phyloP scores from a whole-genome alignment of 2,888 invertebrate genomes.

The Linnaemya vulpina region DNA sequence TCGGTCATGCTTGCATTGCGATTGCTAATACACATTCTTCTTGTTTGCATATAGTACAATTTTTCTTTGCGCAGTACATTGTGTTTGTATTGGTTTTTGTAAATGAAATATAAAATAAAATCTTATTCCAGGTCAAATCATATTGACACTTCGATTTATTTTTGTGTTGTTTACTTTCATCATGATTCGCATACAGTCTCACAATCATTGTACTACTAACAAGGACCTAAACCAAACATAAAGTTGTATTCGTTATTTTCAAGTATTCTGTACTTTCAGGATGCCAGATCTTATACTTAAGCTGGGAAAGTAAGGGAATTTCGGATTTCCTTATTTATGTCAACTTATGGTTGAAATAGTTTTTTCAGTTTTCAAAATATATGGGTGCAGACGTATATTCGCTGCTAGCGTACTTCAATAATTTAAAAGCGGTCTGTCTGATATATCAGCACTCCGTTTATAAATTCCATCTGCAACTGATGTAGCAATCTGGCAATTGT shows the following conservation, averaged over 20 bases:
- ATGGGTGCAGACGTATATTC: no score
- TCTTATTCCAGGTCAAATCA: constrained; percentile 72
- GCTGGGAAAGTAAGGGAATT: not conserved
- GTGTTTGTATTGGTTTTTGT: constrained; percentile 17
- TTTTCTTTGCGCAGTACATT: constrained; percentile 17
- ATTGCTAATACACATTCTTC: constrained; percentile 3
- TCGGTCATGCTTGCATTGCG: constrained; percentile 49
- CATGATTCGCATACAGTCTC: constrained; percentile 45
- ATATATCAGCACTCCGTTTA: no score
- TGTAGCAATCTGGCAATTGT: no score
- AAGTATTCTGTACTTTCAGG: not conserved
- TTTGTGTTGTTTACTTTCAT: constrained; percentile 65
- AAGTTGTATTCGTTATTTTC: constrained; percentile 4
- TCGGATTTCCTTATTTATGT: not conserved
- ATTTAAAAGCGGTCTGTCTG: no score
- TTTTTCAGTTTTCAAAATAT: no score
- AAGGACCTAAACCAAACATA: constrained; percentile 16
- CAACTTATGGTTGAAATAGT: no score
- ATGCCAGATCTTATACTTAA: not conserved
- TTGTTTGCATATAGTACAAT: constrained; percentile 22
- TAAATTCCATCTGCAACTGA: no score
- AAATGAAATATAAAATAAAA: constrained; percentile 65
- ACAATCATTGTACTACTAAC: constrained; percentile 8
- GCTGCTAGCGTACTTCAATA: no score
- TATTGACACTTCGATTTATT: constrained; percentile 72